Evolutionary conservation across 2,797 vertebrate species (phyloP).

Genomic region (Linurgus olivaceus): DNA sequence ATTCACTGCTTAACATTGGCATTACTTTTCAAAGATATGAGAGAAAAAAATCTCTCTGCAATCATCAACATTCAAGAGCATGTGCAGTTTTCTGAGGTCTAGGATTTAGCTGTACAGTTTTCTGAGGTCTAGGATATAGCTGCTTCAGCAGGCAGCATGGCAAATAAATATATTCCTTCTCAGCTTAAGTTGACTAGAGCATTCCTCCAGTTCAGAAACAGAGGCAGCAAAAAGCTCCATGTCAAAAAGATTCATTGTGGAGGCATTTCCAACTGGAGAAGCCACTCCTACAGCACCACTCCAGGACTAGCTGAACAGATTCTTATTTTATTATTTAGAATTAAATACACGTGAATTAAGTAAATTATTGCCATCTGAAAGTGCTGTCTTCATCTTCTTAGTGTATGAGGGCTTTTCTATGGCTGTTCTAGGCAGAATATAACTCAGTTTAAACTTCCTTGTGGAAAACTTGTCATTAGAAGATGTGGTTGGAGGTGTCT

Average conservation of each 20-base stretch:
- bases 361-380: background rate
- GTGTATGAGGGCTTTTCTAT: background rate
- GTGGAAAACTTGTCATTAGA: background rate
- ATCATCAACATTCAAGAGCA: background rate
- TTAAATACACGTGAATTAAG: background rate
- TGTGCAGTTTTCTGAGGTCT: background rate
- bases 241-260: background rate
- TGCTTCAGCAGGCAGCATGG: background rate
- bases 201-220: background rate
- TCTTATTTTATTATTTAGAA: background rate
- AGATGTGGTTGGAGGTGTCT: background rate
- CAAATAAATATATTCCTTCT: background rate
- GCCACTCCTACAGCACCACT: background rate
- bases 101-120: background rate
- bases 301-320: background rate
- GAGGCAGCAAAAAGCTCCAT: background rate
- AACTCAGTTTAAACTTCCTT: background rate
- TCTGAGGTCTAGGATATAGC: background rate
- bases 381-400: background rate
- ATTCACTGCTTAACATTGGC: background rate
- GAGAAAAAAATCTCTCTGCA: background rate
- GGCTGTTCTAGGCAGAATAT: background rate
- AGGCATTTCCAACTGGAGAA: background rate
- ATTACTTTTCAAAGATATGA: background rate
- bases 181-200: background rate